These are phyloP conservation scores for Apamea monoglypha DNA, from an alignment of 2,888 invertebrate species.

Conservation along the genomic window DNA sequence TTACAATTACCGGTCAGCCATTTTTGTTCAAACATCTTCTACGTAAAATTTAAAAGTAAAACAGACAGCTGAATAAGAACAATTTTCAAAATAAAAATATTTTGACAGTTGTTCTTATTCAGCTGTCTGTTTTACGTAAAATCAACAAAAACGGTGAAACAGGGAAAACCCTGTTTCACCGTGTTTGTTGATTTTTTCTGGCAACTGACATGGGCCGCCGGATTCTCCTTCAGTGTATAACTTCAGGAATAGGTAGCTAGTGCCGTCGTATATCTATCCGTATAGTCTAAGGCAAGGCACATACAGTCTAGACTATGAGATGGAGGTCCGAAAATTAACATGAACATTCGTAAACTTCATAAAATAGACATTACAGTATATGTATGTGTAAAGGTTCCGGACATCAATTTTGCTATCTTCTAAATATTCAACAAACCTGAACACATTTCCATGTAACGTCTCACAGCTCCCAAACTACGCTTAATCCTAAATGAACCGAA, in stretches of 20 bases:
- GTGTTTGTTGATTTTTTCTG: neutral
- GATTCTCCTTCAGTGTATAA: neutral
- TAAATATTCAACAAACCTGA: neutral
- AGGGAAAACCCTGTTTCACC: neutral
- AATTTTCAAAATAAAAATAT: neutral
- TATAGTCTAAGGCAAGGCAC: neutral
- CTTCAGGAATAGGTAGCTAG: neutral
- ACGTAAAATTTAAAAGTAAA: too few relatives aligned
- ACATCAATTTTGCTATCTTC: too few relatives aligned
- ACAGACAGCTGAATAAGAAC: too few relatives aligned
- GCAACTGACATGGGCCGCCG: neutral
- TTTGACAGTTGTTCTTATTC: too few relatives aligned
- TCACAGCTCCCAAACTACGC: neutral
- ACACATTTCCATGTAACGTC: neutral
- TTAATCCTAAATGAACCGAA: constrained; percentile 8
- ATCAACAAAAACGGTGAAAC: too few relatives aligned
- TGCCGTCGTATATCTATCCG: neutral
- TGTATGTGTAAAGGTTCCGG: neutral
- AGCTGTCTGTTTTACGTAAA: too few relatives aligned
- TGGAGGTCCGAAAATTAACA: neutral
- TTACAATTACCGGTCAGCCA: neutral
- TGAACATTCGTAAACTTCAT: neutral
- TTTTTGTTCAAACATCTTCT: neutral
- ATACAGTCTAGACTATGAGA: neutral
- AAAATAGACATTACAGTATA: neutral